Evolutionary conservation across 2,888 invertebrate species (phyloP).

Genomic region (Catocala sponsa): DNA sequence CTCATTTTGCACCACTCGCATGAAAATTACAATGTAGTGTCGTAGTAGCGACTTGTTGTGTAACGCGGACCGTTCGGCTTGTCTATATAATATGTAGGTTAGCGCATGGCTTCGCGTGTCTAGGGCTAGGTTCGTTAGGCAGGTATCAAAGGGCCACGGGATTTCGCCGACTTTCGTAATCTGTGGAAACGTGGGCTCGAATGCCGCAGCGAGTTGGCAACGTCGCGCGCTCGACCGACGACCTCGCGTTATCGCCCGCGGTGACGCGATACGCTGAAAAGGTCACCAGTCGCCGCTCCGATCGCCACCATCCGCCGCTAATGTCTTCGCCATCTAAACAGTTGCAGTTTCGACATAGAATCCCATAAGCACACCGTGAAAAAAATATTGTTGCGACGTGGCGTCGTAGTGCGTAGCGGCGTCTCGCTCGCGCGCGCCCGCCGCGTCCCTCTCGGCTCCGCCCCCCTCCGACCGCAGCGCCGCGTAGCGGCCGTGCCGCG

Average conservation of each 20-base stretch:
- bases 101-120: constrained; percentile 57
- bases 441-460: constrained; percentile 77
- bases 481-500: constrained; percentile 80
- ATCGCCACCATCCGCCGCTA: constrained; percentile 72
- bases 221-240: constrained; percentile 82
- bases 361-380: constrained; percentile 75
- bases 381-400: constrained; percentile 69
- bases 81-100: constrained; percentile 52
- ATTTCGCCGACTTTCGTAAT: constrained; percentile 79
- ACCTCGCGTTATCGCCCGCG: constrained; percentile 84
- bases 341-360: constrained; percentile 77
- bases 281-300: constrained; percentile 77
- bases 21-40: constrained; percentile 39
- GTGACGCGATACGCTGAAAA: constrained; percentile 80
- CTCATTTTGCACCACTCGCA: constrained; percentile 56
- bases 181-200: constrained; percentile 71
- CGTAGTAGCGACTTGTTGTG: constrained; percentile 35
- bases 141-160: constrained; percentile 72
- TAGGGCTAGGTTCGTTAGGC: constrained; percentile 60
- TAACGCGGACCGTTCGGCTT: constrained; percentile 34
- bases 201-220: constrained; percentile 79
- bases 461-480: constrained; percentile 78
- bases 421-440: constrained; percentile 76
- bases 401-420: constrained; percentile 57
- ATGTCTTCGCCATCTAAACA: constrained; percentile 80